These are phyloP conservation scores for Pseudorhiza aurosa DNA, from an alignment of 30 jellyfish, hydroid and myxozoan species.

Conservation along the genomic window DNA sequence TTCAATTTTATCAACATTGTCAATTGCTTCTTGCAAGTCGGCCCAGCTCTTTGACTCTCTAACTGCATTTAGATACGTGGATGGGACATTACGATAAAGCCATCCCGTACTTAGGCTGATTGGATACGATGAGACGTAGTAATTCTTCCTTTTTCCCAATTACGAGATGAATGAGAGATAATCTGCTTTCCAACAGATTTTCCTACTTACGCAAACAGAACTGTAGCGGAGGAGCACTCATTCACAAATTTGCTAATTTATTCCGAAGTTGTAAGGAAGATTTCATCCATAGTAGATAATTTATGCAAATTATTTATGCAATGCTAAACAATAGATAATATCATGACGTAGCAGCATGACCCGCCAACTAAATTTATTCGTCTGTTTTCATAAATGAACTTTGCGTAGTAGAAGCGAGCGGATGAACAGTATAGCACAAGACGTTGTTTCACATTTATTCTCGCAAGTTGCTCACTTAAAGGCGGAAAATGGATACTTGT, in stretches of 20 bases:
- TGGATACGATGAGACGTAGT: too few species aligned
- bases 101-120: too few species aligned
- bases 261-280: constrained; percentile 19
- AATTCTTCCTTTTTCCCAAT: too few species aligned
- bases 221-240: constrained; percentile 61
- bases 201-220: too few species aligned
- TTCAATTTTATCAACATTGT: too few species aligned
- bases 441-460: neutral
- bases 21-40: too few species aligned
- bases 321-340: constrained; percentile 24
- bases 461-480: constrained; percentile 21
- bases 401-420: constrained; percentile 60
- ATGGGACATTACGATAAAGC: too few species aligned
- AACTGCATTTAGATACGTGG: too few species aligned
- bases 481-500: constrained; percentile 1
- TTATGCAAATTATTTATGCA: constrained; percentile 27
- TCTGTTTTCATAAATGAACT: constrained; percentile 67
- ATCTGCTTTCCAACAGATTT: too few species aligned
- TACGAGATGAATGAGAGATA: too few species aligned
- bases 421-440: neutral
- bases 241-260: constrained; percentile 22
- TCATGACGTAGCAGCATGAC: constrained; percentile 72
- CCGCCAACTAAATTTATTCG: constrained; percentile 66
- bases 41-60: too few species aligned
- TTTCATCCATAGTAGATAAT: constrained; percentile 38